A percentile compares a stretch with the other conserved stretches of the same genome.
Evolutionary conservation across 2,888 invertebrate species (phyloP).

Genomic region (Pediacus dermestoides): DNA sequence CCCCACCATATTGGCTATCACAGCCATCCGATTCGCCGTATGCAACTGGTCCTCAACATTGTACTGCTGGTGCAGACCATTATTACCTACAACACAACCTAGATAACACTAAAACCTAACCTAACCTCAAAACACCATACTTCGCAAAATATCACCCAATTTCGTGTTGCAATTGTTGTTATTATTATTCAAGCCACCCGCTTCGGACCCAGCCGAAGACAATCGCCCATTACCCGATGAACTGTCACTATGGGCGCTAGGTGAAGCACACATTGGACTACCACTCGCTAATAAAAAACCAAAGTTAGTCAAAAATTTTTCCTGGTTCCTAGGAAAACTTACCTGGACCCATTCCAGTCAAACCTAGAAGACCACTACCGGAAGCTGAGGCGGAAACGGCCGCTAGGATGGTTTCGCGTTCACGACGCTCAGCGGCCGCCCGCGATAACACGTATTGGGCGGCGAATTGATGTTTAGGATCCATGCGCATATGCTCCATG

Average conservation of each 20-base stretch:
- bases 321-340: conserved; percentile 13
- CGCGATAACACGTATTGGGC: conserved; percentile 89
- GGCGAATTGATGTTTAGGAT: conserved; percentile 93
- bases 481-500: conserved; percentile 97
- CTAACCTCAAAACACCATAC: conserved; percentile 34
- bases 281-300: conserved; percentile 47
- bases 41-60: conserved; percentile 60
- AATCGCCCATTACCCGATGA: conserved; percentile 77
- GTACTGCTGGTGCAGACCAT: conserved; percentile 61
- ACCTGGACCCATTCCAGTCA: conserved; percentile 48
- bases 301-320: conserved; percentile 4
- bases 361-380: conserved; percentile 59
- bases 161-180: conserved; percentile 63
- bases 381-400: conserved; percentile 57
- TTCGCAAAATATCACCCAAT: conserved; percentile 51
- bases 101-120: background rate
- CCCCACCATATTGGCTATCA: conserved; percentile 66
- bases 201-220: conserved; percentile 77
- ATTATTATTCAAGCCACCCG: conserved; percentile 67
- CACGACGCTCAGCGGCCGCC: conserved; percentile 86
- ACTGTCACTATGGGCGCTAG: conserved; percentile 82
- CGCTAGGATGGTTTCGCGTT: conserved; percentile 71
- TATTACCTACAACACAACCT: conserved; percentile 47
- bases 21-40: conserved; percentile 62
- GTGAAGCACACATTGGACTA: conserved; percentile 73